Percentiles rank a stretch among this genome's conserved stretches.
Evolutionary conservation across 2,888 invertebrate species (phyloP).

Genomic region (Phaonia tiefii): DNA sequence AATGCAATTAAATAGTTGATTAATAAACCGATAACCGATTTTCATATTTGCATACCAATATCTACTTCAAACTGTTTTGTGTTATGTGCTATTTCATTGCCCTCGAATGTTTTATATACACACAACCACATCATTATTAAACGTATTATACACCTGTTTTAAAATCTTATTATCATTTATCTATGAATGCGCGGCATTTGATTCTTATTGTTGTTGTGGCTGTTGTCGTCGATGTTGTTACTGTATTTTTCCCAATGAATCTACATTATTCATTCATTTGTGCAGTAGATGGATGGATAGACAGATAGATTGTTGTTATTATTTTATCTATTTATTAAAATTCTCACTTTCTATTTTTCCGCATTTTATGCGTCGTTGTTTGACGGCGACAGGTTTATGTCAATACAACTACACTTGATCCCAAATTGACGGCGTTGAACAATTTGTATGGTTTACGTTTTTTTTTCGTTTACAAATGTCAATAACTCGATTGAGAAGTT

Average conservation of each 20-base stretch:
- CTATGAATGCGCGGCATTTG: neutral
- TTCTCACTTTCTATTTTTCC: slow-evolving; percentile 31
- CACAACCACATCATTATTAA: slow-evolving; percentile 2
- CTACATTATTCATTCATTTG: no score
- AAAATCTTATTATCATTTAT: slow-evolving; percentile 37
- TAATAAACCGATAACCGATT: no score
- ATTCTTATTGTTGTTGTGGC: neutral
- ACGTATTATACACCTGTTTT: slow-evolving; percentile 55
- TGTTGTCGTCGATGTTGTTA: slow-evolving; percentile 3
- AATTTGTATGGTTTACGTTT: neutral
- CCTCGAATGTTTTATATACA: neutral
- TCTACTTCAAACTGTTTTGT: no score
- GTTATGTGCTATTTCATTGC: neutral
- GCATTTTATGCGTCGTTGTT: slow-evolving; percentile 1
- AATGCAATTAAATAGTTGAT: no score
- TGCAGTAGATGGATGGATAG: no score
- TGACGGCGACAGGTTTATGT: neutral
- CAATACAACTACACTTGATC: slow-evolving; percentile 7
- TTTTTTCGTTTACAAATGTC: no score
- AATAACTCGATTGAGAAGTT: no score
- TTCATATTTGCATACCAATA: no score
- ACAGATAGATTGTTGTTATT: slow-evolving; percentile 12
- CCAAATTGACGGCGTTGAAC: neutral
- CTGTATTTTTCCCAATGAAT: neutral
- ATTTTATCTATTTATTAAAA: slow-evolving; percentile 26